These are phyloP conservation scores for Gallinago undulata DNA, from an alignment of 2,113 vertebrate species.

Conservation along the genomic window DNA sequence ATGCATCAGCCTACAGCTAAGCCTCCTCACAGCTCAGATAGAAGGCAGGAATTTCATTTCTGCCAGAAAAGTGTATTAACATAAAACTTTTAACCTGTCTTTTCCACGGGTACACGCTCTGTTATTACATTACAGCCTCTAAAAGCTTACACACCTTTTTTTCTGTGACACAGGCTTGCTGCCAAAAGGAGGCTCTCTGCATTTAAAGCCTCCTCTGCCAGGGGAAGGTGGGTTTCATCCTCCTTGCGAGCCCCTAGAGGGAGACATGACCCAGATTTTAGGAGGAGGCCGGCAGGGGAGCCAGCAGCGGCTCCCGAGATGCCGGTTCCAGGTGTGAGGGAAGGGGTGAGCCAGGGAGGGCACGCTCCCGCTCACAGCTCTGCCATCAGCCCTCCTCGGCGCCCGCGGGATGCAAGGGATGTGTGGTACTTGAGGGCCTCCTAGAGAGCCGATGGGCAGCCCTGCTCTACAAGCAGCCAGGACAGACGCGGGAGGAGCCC, in stretches of 20 bases:
- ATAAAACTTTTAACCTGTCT: neutral
- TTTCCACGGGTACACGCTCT: accelerated
- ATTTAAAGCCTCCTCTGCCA: neutral
- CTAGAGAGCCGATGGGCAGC: accelerated
- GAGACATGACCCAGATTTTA: conserved; percentile 57
- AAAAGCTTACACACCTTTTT: neutral
- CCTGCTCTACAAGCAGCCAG: accelerated
- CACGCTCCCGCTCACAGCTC: neutral
- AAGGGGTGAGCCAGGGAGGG: accelerated
- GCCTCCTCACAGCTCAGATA: neutral
- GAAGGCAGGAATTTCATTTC: neutral
- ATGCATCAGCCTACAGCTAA: accelerated
- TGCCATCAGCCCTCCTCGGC: accelerated
- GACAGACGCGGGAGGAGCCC: neutral
- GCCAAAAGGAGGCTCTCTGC: accelerated
- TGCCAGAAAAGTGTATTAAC: neutral
- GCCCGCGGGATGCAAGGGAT: accelerated
- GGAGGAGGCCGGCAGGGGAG: neutral
- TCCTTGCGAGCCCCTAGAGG: conserved; percentile 41
- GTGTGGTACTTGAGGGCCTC: accelerated
- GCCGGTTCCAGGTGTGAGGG: neutral
- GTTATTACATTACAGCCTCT: neutral
- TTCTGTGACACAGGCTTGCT: accelerated
- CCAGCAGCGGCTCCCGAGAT: neutral
- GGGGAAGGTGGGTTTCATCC: neutral